Evolutionary conservation across 2,797 vertebrate species (phyloP), one percentile per base, ranked within the genome.

Genomic region (Aldrovandia affinis): DNA sequence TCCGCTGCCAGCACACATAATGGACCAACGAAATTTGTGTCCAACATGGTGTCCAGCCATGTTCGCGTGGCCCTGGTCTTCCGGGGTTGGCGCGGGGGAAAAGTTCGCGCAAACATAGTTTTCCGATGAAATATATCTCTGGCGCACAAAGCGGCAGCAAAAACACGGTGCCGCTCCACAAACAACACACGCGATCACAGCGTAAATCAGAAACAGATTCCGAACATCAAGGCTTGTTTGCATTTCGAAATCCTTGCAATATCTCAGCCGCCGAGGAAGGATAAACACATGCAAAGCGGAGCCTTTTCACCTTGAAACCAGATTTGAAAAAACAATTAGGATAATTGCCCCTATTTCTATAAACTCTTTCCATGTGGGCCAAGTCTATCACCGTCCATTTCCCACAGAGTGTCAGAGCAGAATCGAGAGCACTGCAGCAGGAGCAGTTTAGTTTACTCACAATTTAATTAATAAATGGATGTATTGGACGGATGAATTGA

Each of bases 281-380:
- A 30, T 81, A 42, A 83, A 80, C 42, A 75, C 33, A 30, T 77
- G 61, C 75, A 14, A 36, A 82, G 73, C 55, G n/a, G 25, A 83
- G 83, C 30, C 18, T 28, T 80, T 75, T 63, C 44, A 81, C 83
- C 82, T 83, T 87, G 36, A 87, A 84, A 73, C 68, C 50, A 80
- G 84, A 87, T 87, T 84, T 87, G 30, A 82, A 52, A 81, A 44
- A 81, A 77, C 81, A 83, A 87, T 63, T 79, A 42, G 30, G 54
- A 84, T 86, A 78, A 85, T 85, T 88, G 83, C 75, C 78, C 59
- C 80, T 80, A 85, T 88, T 89, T 89, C 84, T 79, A 83, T 88
- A 88, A 88, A 90, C 86, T 85, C 80, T 47, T 57, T 65, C 83
- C 70, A 30, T 78, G 54, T 83, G 68, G 68, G 84, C 65, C 82